Evolutionary conservation across 92 coral and sea anemone species (phyloP), one percentile per base, ranked within the genome.

Genomic region (Pocillopora grandis): DNA sequence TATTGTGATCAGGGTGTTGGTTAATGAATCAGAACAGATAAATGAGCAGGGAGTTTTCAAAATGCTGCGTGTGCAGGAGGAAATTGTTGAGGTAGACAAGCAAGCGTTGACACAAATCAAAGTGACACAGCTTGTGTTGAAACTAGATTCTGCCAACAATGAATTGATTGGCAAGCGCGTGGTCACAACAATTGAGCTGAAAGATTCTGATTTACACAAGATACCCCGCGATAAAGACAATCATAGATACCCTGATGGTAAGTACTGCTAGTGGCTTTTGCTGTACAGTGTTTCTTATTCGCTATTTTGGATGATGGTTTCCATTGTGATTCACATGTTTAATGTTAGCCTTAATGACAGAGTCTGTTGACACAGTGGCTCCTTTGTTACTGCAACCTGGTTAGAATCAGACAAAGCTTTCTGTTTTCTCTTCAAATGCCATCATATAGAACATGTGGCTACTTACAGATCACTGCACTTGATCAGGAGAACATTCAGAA

Each of bases 21-120:
- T 94, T 12, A 56, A 86, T 2, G 98, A 94, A 71, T 71, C 84
- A 57, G 42, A 74, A 36, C 68, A n/a, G 58, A 58, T 14, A 16
- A 52, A 58, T 49, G 87, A 86, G 33, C 56, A 80, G 16, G 86
- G 72, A 71, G 52, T 81, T 19, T 27, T 78, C 21, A 80, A 85
- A 35, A 80, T 70, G 61, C 90, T 94, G 59, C 74, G 9, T 13
- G 98, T 94, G 2, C 85, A 94, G 77, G 95, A 88, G 76, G 91
- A 94, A 66, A 89, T 94, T 56, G 65, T 85, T 3, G 86, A 87
- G 84, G 84, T 94, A 48, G 62, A 94, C 79, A 76, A 85, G 27
- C 86, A 94, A 81, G 82, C 14, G 15, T 96, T 96, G 59, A 80
- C 80, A 21, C 98, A 96, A 80, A 87, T 94, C 58, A 86, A 92